Evolutionary conservation across 2,797 vertebrate species (phyloP).

Genomic region (Dallia pectoralis): DNA sequence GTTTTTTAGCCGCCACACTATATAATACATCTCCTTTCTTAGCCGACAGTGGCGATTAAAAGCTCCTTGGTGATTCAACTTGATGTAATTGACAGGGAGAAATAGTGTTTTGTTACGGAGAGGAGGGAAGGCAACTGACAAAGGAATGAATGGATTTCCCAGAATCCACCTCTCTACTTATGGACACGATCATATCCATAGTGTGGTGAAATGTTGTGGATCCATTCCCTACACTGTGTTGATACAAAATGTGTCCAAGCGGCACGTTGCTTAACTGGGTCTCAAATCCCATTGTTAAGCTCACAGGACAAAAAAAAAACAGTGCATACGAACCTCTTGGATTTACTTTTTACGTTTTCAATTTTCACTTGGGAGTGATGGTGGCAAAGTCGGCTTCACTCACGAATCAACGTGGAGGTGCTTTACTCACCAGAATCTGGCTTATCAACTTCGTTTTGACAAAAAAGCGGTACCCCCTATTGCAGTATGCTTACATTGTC

Average conservation of each 20-base stretch:
- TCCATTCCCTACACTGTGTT: not conserved
- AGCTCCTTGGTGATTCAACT: not conserved
- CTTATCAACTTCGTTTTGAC: not conserved
- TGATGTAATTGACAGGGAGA: not conserved
- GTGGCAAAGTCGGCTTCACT: not conserved
- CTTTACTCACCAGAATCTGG: not conserved
- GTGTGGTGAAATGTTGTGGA: not conserved
- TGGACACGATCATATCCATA: not conserved
- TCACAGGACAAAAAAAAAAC: not conserved
- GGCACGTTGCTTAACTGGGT: not conserved
- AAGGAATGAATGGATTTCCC: slow-evolving; percentile 21
- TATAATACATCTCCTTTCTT: not conserved
- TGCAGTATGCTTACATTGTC: not conserved
- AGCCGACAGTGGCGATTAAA: not conserved
- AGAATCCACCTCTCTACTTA: not conserved
- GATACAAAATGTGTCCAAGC: not conserved
- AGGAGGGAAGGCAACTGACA: slow-evolving; percentile 10
- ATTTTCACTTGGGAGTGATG: too few species aligned
- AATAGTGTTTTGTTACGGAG: slow-evolving; percentile 10
- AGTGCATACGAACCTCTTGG: not conserved
- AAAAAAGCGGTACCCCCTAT: not conserved
- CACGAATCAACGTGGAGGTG: not conserved
- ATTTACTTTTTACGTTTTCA: not conserved
- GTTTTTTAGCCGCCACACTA: not conserved
- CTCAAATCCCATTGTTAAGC: not conserved